A percentile compares a stretch with the other conserved stretches of the same genome.
Conservation (phyloP, 2,888 invertebrate genomes). For the Holacanthella duospinosa region DNA sequence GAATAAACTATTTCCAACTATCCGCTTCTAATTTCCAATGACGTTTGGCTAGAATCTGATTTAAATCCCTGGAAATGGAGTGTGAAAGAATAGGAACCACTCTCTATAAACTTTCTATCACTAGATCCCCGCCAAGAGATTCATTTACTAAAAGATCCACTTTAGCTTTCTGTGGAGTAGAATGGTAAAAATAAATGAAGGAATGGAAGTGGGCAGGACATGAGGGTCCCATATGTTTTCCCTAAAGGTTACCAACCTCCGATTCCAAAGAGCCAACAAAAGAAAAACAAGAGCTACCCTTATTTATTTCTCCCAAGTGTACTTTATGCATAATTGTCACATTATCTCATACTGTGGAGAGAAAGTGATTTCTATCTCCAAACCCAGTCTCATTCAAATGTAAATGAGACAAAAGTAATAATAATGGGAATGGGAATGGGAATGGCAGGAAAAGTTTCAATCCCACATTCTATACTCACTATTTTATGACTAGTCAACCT, state of each 20-base stretch:
- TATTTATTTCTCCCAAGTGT: constrained; percentile 1
- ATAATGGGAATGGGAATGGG: not conserved
- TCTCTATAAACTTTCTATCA: too few relatives aligned
- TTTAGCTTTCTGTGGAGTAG: too few relatives aligned
- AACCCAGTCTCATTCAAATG: not conserved
- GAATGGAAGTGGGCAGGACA: not conserved
- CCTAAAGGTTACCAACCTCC: not conserved
- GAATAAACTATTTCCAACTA: too few relatives aligned
- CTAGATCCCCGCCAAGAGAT: too few relatives aligned
- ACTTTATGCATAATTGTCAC: constrained; percentile 6
- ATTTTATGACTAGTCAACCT: too few relatives aligned
- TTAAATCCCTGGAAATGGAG: too few relatives aligned
- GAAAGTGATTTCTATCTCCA: not conserved
- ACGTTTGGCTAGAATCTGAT: too few relatives aligned
- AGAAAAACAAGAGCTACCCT: not conserved
- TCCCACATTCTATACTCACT: too few relatives aligned
- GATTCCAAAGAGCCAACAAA: not conserved
- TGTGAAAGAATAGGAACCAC: too few relatives aligned
- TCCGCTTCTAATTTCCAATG: too few relatives aligned
- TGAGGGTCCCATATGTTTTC: not conserved
- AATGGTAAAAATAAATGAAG: too few relatives aligned
- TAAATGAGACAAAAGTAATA: not conserved
- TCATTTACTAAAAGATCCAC: too few relatives aligned
- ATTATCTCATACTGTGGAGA: not conserved
- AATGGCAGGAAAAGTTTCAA: not conserved